Evolutionary conservation across 1,140 invertebrate genomes (phyloP), one percentile per base, ranked within the genome.

Genomic region (Cydia fagiglandana): DNA sequence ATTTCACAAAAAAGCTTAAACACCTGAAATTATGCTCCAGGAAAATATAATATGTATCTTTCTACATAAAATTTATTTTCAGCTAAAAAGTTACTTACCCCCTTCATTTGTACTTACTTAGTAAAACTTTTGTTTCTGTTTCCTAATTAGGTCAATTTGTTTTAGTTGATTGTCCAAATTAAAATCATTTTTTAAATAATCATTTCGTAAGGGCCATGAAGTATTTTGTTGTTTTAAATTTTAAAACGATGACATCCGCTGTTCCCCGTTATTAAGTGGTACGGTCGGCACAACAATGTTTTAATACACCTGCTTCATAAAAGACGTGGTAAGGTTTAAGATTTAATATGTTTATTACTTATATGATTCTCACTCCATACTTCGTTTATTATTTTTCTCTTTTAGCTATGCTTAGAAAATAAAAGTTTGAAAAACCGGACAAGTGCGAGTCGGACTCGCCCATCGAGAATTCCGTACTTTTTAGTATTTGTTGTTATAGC

Each of bases 241-340:
- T 75, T 61, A 66, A 70, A 20, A 74, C 76, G 34, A 73, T 66
- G 38, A 70, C 66, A 70, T 70, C 73, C 56, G 68, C 24, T 50
- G 64, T 77, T 77, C 75, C 76, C 76, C 70, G 61, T 68, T 7
- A 24, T 77, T 73, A 73, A 76, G 53, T 73, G 56, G 56, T 77
- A 77, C 76, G 34, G 56, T 66, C 76, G 34, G 6, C 41, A 34
- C 10, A 47, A 56, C 34, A 38, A 20, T 66, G 10, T 66, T 66
- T 38, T 66, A 13, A 64, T 28, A 38, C 30, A 66, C 15, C 50
- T 53, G 50, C 50, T 17, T n/a, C 50, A 17, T 53, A 2, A 17
- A 17, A 13, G 24, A 53, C 12, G 6, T 53, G 50, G 50, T 73
- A 56, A 13, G 10, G 28, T 53, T 77, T 74, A 66, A 76, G 13